phyloP scores from a whole-genome alignment of 2,888 invertebrate genomes.

The Epistrophe grossulariae region DNA sequence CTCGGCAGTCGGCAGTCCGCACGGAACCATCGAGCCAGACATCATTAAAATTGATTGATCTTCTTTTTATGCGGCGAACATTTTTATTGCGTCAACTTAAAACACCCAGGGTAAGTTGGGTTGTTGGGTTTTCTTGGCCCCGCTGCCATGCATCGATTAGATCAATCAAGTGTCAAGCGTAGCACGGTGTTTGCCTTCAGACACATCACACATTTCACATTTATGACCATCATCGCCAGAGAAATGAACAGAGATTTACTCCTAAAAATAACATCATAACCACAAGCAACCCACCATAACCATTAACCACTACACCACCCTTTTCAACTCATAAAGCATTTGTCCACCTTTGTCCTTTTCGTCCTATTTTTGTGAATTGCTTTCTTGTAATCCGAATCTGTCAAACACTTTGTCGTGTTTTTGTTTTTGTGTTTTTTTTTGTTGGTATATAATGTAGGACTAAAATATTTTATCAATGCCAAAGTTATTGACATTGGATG shows the following conservation, averaged over 20 bases:
- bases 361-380: slow-evolving; percentile 44
- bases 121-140: not conserved
- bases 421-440: slow-evolving; percentile 1
- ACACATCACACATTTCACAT: slow-evolving; percentile 52
- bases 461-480: slow-evolving; percentile 51
- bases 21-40: slow-evolving; percentile 54
- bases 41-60: slow-evolving; percentile 75
- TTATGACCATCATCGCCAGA: slow-evolving; percentile 40
- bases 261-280: slow-evolving; percentile 5
- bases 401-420: slow-evolving; percentile 37
- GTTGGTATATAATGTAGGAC: not conserved
- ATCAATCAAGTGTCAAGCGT: slow-evolving; percentile 68
- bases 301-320: not conserved
- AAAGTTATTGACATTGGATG: slow-evolving; percentile 36
- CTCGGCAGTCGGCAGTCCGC: not conserved
- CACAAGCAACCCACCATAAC: not conserved
- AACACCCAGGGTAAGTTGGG: not conserved
- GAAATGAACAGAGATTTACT: not conserved
- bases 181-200: slow-evolving; percentile 25
- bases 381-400: slow-evolving; percentile 49
- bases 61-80: slow-evolving; percentile 51
- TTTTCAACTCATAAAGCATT: not conserved
- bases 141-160: slow-evolving; percentile 52
- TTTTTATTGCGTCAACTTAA: slow-evolving; percentile 55
- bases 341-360: slow-evolving; percentile 29